Base-by-base conservation (phyloP, 2,888 invertebrate species). In the Artemia sp. region DNA sequence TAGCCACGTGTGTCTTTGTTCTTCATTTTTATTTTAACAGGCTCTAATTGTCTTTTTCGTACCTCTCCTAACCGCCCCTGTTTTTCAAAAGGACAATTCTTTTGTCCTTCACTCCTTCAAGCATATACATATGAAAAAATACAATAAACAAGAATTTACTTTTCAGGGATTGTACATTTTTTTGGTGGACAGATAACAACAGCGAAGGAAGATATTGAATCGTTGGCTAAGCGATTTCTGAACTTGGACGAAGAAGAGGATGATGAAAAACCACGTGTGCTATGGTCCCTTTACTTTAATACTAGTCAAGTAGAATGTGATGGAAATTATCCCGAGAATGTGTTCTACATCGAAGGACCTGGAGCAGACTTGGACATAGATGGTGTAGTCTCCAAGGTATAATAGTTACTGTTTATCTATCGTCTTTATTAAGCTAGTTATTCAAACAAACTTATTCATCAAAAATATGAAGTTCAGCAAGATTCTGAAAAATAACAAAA, bases 251-350 rank as follows among this genome's bases (percentile, higher is more conserved):
- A 24, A 19, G 9, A 9, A 19, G 64, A 58, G 1, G n/a, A n/a
- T 2, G 64, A 58, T 58, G 38, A 38, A 38, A 58, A 58, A 24
- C 64, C 64, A 58, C n/a, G 14, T 58, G 64, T 58, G n/a, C 64
- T 58, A 9, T 58, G 64, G 64, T 58, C 64, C 64, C n/a, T 58
- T n/a, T 58, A 58, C 11, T 58, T 58, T 9, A 58, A 58, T 24
- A 10, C 24, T 24, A 9, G 24, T 19, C 64, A 58, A 24, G 24
- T 58, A n/a, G 64, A 58, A 58, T 19, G 8, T 58, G 64, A 58
- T 11, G 64, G 64, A 58, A 58, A n/a, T 2, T 58, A 19, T 8
- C 64, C 64, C 1, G 24, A 58, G 12, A 58, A 10, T 24, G 64
- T 58, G 11, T 58, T 58, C 24, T 10, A 58, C 64, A 58, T 58